These are phyloP conservation scores for Zoanthus solanderi DNA, from an alignment of 92 coral and sea anemone species.

Conservation along the genomic window DNA sequence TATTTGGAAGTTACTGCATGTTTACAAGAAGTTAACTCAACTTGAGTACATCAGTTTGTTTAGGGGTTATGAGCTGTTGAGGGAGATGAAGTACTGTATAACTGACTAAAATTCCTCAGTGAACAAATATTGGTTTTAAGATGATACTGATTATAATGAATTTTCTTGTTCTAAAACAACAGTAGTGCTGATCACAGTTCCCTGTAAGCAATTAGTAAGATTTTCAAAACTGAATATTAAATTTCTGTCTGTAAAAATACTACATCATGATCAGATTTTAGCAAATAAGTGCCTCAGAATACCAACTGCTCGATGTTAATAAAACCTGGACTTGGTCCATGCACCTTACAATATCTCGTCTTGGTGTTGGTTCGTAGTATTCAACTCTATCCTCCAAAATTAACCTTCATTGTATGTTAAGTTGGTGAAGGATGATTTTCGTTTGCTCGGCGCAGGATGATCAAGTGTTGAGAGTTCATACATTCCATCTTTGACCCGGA, in stretches of 20 bases:
- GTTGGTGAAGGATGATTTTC: too few species aligned
- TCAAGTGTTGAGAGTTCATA: too few species aligned
- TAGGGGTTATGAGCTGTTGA: too few species aligned
- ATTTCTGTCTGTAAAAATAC: conserved; percentile 6
- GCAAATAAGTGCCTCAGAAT: not conserved
- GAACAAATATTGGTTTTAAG: not conserved
- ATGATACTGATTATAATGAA: not conserved
- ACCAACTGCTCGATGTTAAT: conserved; percentile 7
- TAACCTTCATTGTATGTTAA: too few species aligned
- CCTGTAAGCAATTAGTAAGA: not conserved
- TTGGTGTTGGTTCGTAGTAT: not conserved
- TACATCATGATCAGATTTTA: too few species aligned
- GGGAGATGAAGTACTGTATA: too few species aligned
- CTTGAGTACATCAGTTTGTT: too few species aligned
- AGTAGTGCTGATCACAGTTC: not conserved
- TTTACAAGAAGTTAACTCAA: too few species aligned
- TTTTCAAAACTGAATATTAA: conserved; percentile 26
- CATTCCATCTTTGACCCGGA: too few species aligned
- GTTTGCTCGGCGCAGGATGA: too few species aligned
- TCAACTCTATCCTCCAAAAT: not conserved
- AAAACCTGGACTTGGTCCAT: conserved; percentile 36
- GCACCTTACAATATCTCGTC: not conserved
- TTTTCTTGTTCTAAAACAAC: not conserved
- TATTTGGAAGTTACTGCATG: too few species aligned
- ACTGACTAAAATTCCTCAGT: not conserved